Evolutionary conservation across 2,888 invertebrate genomes (phyloP).

Genomic region (Mesoligia furuncula): DNA sequence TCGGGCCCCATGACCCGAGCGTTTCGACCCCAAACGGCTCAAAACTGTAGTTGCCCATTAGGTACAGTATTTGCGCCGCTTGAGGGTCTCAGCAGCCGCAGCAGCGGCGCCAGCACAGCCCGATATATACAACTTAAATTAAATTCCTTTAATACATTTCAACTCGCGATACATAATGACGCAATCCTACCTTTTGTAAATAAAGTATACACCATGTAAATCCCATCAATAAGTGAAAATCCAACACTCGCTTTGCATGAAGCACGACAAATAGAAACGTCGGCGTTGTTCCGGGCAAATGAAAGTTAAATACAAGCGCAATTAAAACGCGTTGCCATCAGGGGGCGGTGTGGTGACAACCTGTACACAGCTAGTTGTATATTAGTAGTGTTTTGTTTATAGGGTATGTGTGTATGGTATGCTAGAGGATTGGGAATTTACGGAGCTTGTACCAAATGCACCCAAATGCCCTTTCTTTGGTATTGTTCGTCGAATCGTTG

Average conservation of each 20-base stretch:
- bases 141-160: not conserved
- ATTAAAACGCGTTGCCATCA: conserved; percentile 68
- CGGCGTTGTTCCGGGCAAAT: conserved; percentile 66
- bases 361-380: not conserved
- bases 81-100: too few relatives aligned
- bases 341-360: conserved; percentile 47
- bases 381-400: conserved; percentile 3
- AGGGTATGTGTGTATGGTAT: not conserved
- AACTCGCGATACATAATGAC: not conserved
- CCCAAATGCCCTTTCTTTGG: too few relatives aligned
- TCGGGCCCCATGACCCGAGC: too few relatives aligned
- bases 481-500: too few relatives aligned
- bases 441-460: too few relatives aligned
- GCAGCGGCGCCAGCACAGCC: too few relatives aligned
- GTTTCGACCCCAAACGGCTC: too few relatives aligned
- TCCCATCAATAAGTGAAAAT: conserved; percentile 59
- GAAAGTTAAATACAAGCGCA: conserved; percentile 76
- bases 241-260: conserved; percentile 56
- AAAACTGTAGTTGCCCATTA: too few relatives aligned
- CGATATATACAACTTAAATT: too few relatives aligned
- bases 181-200: conserved; percentile 1
- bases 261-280: conserved; percentile 49
- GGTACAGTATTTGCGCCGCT: too few relatives aligned
- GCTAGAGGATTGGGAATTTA: conserved; percentile 2
- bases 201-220: conserved; percentile 24